Conservation (phyloP, 2,113 vertebrate genomes). For the Rattus rattus region DNA sequence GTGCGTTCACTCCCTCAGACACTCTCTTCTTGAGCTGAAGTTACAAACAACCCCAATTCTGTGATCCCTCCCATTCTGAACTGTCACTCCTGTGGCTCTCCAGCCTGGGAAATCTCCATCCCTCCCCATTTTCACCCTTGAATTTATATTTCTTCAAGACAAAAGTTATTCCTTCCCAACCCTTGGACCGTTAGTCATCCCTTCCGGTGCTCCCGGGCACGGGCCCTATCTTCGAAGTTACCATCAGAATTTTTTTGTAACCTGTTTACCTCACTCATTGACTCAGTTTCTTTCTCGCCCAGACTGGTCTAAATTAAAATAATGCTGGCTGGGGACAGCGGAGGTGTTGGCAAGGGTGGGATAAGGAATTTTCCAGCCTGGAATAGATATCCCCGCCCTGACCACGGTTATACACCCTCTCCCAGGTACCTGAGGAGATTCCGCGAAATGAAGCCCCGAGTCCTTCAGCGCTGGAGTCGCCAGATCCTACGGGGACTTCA, state of each 20-base stretch:
- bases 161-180: conserved; percentile 38
- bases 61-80: not conserved
- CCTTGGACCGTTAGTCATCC: conserved; percentile 6
- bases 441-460: conserved; percentile 98
- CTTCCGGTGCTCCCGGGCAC: not conserved
- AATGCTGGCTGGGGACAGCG: not conserved
- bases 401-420: not conserved
- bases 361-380: not conserved
- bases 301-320: not conserved
- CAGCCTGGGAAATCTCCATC: conserved; percentile 63
- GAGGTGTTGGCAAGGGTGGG: not conserved
- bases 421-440: conserved; percentile 96
- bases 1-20: not conserved
- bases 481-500: conserved; percentile 98
- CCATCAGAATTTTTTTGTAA: not conserved
- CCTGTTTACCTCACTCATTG: not conserved
- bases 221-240: not conserved
- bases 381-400: rapidly evolving
- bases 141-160: conserved; percentile 47
- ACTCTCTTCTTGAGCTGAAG: not conserved
- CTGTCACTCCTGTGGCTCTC: not conserved
- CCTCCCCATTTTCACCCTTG: conserved; percentile 55
- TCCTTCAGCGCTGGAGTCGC: conserved; percentile 96
- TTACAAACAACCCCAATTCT: not conserved
- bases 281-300: conserved; percentile 31